phyloP scores from a whole-genome alignment of 2,888 invertebrate species.

The Drosophila mimica region DNA sequence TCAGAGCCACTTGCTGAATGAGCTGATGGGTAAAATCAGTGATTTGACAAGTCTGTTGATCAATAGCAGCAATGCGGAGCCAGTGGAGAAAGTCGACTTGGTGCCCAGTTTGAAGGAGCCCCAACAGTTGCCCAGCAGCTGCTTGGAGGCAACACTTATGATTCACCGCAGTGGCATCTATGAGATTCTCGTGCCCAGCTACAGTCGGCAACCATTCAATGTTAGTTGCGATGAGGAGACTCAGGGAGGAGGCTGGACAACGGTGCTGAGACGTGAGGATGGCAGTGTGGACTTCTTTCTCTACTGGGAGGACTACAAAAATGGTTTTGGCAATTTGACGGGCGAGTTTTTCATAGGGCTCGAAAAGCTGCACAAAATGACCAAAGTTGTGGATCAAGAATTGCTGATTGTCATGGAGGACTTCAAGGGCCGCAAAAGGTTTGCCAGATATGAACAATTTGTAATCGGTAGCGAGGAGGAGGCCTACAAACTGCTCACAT shows the following conservation, averaged over 20 bases:
- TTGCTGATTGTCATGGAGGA: constrained; percentile 88
- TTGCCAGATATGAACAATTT: constrained; percentile 88
- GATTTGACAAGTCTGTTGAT: neutral
- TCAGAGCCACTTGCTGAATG: neutral
- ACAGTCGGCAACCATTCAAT: constrained; percentile 87
- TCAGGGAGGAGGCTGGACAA: constrained; percentile 89
- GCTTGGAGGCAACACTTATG: constrained; percentile 60
- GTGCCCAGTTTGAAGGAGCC: neutral
- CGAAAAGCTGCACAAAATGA: constrained; percentile 87
- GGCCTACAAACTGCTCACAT: constrained; percentile 88
- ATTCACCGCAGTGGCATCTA: constrained; percentile 82
- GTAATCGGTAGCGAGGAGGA: constrained; percentile 88
- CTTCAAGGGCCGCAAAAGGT: constrained; percentile 86
- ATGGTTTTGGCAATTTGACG: constrained; percentile 88
- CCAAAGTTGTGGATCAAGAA: constrained; percentile 85
- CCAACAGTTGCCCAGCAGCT: constrained; percentile 48
- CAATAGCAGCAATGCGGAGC: neutral
- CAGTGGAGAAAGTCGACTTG: neutral
- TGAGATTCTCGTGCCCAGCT: constrained; percentile 84
- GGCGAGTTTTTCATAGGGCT: constrained; percentile 90
- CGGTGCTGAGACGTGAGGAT: constrained; percentile 88
- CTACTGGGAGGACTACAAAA: constrained; percentile 88
- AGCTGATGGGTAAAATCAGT: neutral
- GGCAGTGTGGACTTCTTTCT: constrained; percentile 89
- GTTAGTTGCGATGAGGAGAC: constrained; percentile 85